These are phyloP conservation scores for Platerodrilus igneus DNA, from an alignment of 2,888 invertebrate genomes.

Conservation along the genomic window DNA sequence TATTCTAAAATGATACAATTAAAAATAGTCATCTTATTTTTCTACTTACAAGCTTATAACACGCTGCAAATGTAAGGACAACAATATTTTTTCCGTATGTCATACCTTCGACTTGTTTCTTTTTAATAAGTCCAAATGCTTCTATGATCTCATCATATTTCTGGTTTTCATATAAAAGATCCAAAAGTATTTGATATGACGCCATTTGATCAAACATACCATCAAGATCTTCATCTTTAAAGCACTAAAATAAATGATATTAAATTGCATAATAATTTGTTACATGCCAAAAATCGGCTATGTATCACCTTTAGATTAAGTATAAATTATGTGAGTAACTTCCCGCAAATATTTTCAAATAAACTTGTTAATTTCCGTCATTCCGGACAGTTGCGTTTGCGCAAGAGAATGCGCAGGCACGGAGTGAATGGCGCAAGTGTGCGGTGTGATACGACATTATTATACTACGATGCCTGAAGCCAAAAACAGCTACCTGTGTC, in stretches of 20 bases:
- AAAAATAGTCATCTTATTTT: background rate
- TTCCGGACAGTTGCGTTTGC: too few species aligned
- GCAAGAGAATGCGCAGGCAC: too few species aligned
- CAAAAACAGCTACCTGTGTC: too few species aligned
- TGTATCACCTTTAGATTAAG: too few species aligned
- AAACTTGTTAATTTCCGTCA: too few species aligned
- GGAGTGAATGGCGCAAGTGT: too few species aligned
- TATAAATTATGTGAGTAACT: too few species aligned
- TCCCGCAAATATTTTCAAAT: too few species aligned
- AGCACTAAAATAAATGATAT: conserved; percentile 57
- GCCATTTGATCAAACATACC: conserved; percentile 71
- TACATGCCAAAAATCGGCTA: too few species aligned
- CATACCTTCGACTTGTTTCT: conserved; percentile 58
- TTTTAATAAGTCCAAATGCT: conserved; percentile 58
- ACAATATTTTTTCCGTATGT: conserved; percentile 65
- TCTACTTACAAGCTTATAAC: conserved; percentile 65
- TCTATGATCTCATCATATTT: conserved; percentile 64
- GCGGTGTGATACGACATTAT: too few species aligned
- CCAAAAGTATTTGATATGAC: conserved; percentile 63
- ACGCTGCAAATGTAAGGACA: conserved; percentile 64
- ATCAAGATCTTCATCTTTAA: conserved; percentile 56
- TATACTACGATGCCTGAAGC: too few species aligned
- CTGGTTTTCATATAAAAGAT: conserved; percentile 64
- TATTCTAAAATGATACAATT: conserved; percentile 55
- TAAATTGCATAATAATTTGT: too few species aligned